Percentiles rank a stretch among this genome's conserved stretches.
phyloP scores from a whole-genome alignment of 2,113 vertebrate genomes.

The Nothocercus nigrocapillus region DNA sequence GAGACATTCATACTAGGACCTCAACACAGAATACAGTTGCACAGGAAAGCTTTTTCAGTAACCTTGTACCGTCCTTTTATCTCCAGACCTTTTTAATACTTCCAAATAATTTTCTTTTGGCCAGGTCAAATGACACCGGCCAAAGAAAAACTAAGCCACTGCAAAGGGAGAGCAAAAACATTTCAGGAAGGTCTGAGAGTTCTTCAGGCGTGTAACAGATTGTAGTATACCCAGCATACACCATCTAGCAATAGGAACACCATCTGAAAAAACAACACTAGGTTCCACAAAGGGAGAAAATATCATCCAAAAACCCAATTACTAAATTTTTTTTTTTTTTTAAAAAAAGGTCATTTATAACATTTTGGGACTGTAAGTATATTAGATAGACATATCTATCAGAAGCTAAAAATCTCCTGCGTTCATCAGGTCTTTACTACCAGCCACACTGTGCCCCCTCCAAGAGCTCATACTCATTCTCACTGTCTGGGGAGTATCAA shows the following conservation, averaged over 20 bases:
- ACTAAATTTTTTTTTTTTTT: too few relatives aligned
- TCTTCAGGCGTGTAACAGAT: neutral
- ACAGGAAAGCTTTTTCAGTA: neutral
- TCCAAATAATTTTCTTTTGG: neutral
- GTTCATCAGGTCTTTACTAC: neutral
- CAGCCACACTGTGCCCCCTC: neutral
- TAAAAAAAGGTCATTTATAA: neutral
- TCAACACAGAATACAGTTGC: neutral
- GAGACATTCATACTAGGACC: neutral
- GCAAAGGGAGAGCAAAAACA: neutral
- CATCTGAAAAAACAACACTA: neutral
- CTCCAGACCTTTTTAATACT: neutral
- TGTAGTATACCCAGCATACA: neutral
- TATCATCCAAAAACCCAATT: accelerated
- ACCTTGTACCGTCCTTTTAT: neutral
- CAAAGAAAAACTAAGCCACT: neutral
- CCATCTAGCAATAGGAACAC: neutral
- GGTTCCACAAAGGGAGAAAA: neutral
- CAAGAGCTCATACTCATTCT: neutral
- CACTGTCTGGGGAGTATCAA: too few relatives aligned
- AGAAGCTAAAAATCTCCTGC: neutral
- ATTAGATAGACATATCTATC: neutral
- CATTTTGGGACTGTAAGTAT: accelerated
- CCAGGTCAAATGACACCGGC: neutral
- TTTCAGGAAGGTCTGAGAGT: neutral